phyloP scores from a whole-genome alignment of 2,797 vertebrate genomes.

The Muraenolepis orangiensis region DNA sequence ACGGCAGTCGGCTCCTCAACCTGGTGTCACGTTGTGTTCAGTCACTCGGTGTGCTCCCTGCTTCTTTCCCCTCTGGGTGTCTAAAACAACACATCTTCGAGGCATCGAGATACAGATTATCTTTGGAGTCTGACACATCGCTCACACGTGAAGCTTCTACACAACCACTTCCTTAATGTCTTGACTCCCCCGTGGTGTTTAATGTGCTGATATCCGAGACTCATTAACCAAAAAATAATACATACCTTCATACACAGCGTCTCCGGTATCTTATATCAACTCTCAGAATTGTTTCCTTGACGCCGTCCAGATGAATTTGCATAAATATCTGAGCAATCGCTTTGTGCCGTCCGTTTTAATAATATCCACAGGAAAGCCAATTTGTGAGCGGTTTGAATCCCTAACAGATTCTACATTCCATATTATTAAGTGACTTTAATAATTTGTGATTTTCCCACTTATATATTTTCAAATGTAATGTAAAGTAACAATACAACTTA shows the following conservation, averaged over 20 bases:
- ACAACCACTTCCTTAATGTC: neutral
- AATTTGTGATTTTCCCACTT: too few relatives aligned
- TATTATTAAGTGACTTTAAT: neutral
- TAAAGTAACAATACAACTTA: too few relatives aligned
- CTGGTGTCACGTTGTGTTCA: too few relatives aligned
- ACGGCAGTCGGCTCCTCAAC: too few relatives aligned
- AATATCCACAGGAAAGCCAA: slow-evolving; percentile 11
- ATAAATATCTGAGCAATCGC: slow-evolving; percentile 2
- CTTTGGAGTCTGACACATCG: neutral
- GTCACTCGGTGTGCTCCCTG: too few relatives aligned
- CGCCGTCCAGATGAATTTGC: neutral
- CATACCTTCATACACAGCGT: neutral
- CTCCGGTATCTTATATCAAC: neutral
- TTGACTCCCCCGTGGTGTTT: neutral
- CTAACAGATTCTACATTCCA: neutral
- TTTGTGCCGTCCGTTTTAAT: slow-evolving; percentile 5
- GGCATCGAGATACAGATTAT: neutral
- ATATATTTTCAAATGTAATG: too few relatives aligned
- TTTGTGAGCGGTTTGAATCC: slow-evolving; percentile 7
- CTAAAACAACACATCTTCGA: neutral
- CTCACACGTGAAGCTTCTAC: neutral
- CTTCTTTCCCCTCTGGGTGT: too few relatives aligned
- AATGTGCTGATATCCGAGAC: neutral
- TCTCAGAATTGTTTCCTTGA: slow-evolving; percentile 17
- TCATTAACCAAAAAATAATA: too few relatives aligned